Evolutionary conservation across 2,888 invertebrate species (phyloP).

Genomic region (Rotaria socialis): DNA sequence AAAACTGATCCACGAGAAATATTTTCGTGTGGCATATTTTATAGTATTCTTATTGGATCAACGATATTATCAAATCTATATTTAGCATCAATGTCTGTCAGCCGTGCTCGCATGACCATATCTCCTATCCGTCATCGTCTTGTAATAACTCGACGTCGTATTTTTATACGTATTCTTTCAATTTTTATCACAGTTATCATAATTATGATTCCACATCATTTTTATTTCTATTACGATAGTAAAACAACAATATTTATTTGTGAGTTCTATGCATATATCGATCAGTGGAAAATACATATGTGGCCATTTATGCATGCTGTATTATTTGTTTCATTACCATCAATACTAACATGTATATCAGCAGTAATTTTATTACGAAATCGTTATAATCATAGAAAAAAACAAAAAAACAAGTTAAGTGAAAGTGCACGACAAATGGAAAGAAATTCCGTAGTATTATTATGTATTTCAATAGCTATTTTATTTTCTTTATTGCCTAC

Average conservation of each 20-base stretch:
- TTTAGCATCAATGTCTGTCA: neutral
- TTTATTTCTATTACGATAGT: neutral
- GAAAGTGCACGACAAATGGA: neutral
- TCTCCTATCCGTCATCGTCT: neutral
- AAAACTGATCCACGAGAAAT: neutral
- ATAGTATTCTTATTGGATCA: neutral
- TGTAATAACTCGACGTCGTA: neutral
- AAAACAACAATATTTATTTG: neutral
- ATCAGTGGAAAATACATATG: neutral
- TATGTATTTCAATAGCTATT: neutral
- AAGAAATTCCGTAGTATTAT: neutral
- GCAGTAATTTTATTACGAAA: neutral
- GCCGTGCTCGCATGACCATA: neutral
- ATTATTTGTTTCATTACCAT: neutral
- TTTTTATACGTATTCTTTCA: neutral
- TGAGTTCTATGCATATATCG: neutral
- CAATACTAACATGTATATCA: neutral
- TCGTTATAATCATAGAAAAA: neutral
- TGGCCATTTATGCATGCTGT: neutral
- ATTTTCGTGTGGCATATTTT: neutral
- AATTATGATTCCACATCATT: neutral
- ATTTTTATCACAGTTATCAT: neutral
- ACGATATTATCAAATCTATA: neutral
- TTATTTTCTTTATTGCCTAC: neutral
- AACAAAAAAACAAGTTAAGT: neutral